Evolutionary conservation across 2,113 vertebrate genomes (phyloP).

Genomic region (Proteles cristata): DNA sequence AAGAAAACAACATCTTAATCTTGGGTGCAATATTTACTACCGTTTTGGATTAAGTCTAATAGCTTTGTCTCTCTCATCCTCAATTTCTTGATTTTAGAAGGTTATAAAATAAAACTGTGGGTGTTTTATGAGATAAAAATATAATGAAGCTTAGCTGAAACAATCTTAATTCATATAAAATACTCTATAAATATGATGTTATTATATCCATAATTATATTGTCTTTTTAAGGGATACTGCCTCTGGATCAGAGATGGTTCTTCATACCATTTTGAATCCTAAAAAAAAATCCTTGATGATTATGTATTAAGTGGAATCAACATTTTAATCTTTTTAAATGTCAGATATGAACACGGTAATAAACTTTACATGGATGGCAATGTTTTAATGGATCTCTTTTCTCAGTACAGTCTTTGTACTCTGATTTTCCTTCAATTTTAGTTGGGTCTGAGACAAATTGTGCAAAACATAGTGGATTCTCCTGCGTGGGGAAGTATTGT

Average conservation of each 20-base stretch:
- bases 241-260: neutral
- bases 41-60: neutral
- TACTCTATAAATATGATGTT: neutral
- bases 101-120: neutral
- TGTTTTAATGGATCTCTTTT: neutral
- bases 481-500: neutral
- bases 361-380: neutral
- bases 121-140: neutral
- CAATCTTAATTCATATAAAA: neutral
- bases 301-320: neutral
- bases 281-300: neutral
- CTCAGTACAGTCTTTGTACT: neutral
- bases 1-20: neutral
- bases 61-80: neutral
- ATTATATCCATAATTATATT: neutral
- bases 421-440: neutral
- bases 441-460: neutral
- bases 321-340: neutral
- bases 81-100: neutral
- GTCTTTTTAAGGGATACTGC: neutral
- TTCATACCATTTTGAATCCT: neutral
- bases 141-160: neutral
- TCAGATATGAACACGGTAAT: neutral
- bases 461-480: neutral
- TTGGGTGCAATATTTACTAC: neutral